These are phyloP conservation scores for Drosophila kanekoi DNA, from an alignment of 2,888 invertebrate species.

Conservation along the genomic window DNA sequence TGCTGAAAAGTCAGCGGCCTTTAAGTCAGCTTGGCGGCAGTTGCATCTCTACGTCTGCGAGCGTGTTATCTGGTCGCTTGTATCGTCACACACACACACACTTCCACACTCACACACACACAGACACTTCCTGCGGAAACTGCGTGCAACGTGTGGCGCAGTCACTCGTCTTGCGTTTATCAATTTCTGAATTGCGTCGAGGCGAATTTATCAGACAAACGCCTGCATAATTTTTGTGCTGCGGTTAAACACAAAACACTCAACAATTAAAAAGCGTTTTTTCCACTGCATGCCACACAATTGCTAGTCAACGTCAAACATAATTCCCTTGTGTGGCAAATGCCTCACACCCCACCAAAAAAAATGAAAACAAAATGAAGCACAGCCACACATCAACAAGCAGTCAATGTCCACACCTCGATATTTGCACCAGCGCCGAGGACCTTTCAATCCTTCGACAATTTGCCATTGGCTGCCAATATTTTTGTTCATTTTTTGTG, in stretches of 20 bases:
- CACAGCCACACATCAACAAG: constrained; percentile 82
- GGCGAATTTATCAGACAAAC: constrained; percentile 46
- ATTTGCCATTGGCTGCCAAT: constrained; percentile 74
- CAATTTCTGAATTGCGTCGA: constrained; percentile 58
- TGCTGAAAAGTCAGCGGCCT: constrained; percentile 47
- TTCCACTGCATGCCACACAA: constrained; percentile 53
- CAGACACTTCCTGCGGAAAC: constrained; percentile 59
- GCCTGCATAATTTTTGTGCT: constrained; percentile 48
- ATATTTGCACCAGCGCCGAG: constrained; percentile 24
- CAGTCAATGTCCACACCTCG: constrained; percentile 52
- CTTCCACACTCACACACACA: constrained; percentile 16
- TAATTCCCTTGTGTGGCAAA: constrained; percentile 42
- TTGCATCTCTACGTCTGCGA: constrained; percentile 29
- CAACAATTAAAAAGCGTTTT: constrained; percentile 80
- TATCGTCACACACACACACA: constrained; percentile 19
- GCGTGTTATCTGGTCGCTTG: constrained; percentile 46
- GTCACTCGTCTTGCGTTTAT: constrained; percentile 35
- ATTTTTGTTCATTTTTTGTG: constrained; percentile 58
- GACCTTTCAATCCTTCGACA: constrained; percentile 57
- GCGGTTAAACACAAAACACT: constrained; percentile 52
- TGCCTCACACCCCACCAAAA: constrained; percentile 35
- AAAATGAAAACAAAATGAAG: constrained; percentile 36
- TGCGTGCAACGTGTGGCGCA: constrained; percentile 51
- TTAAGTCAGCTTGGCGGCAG: constrained; percentile 51
- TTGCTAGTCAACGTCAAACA: constrained; percentile 62